Percentiles rank a stretch among this genome's conserved stretches.
Evolutionary conservation across 1,140 invertebrate genomes (phyloP).

Genomic region (Hylaeus anthracinus): DNA sequence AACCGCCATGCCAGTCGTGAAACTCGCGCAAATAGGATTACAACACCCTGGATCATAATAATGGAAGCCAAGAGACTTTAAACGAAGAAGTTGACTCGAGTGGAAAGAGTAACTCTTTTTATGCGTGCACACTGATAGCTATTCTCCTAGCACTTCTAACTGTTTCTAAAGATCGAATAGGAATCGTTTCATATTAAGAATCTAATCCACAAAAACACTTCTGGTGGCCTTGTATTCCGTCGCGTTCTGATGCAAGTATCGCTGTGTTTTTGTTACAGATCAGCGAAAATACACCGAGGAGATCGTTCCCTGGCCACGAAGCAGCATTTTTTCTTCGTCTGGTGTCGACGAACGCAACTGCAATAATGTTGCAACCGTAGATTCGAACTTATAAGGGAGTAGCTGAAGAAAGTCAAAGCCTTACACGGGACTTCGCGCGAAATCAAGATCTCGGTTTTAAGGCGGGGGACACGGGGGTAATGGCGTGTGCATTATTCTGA

Average conservation of each 20-base stretch:
- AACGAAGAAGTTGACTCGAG: too few relatives aligned
- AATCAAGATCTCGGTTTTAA: constrained; percentile 67
- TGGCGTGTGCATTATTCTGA: constrained; percentile 72
- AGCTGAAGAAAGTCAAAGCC: constrained; percentile 61
- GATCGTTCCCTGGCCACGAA: not conserved
- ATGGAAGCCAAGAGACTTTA: too few relatives aligned
- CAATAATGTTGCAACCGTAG: constrained; percentile 49
- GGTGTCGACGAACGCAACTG: constrained; percentile 6
- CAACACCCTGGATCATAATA: too few relatives aligned
- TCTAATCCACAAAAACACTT: too few relatives aligned
- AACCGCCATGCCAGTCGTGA: not conserved
- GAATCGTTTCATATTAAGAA: too few relatives aligned
- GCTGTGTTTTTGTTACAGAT: not conserved
- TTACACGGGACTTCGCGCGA: constrained; percentile 59
- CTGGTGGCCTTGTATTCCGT: too few relatives aligned
- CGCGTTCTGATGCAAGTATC: not conserved
- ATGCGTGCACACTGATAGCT: too few relatives aligned
- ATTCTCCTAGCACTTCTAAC: too few relatives aligned
- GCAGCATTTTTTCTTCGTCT: not conserved
- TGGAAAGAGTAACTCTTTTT: too few relatives aligned
- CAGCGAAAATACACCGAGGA: not conserved
- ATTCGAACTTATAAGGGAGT: constrained; percentile 58
- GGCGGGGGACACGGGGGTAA: constrained; percentile 65
- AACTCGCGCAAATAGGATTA: not conserved
- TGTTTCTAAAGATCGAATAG: too few relatives aligned